Conservation (phyloP, 2,888 invertebrate genomes). For the Automeris io region DNA sequence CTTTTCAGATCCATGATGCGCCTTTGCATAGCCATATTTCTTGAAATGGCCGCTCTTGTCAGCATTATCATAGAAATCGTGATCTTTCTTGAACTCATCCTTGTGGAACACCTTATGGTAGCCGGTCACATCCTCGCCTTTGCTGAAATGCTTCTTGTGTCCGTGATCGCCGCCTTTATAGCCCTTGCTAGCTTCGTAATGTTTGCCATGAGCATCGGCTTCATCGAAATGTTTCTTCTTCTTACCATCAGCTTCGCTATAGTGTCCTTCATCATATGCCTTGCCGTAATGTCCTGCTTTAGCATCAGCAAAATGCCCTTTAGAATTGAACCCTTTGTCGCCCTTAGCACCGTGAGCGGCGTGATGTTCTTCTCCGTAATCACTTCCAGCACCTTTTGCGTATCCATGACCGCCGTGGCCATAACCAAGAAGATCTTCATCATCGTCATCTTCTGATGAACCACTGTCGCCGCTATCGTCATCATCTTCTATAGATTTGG, state of each 20-base stretch:
- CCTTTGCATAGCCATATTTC: conserved; percentile 77
- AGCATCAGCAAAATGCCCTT: conserved; percentile 74
- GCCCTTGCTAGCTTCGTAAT: conserved; percentile 68
- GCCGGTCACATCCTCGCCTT: conserved; percentile 82
- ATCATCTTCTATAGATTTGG: conserved; percentile 49
- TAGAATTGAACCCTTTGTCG: conserved; percentile 71
- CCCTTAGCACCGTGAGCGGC: conserved; percentile 75
- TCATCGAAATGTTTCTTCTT: conserved; percentile 74
- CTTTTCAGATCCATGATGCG: conserved; percentile 70
- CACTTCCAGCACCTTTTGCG: conserved; percentile 63
- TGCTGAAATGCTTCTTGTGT: conserved; percentile 79
- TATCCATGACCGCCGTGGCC: conserved; percentile 33
- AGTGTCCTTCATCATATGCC: conserved; percentile 70
- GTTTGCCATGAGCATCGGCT: conserved; percentile 73
- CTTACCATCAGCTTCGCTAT: conserved; percentile 70
- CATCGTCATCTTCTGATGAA: conserved; percentile 35
- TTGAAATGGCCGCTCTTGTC: conserved; percentile 81
- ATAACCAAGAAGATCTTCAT: conserved; percentile 27
- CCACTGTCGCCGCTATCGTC: conserved; percentile 46
- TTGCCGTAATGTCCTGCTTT: conserved; percentile 74
- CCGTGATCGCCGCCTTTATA: conserved; percentile 77
- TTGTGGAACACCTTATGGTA: conserved; percentile 85
- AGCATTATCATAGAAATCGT: conserved; percentile 84
- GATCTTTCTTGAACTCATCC: conserved; percentile 87
- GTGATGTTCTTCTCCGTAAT: conserved; percentile 65